Evolutionary conservation across 2,113 vertebrate species (phyloP).

Genomic region (Nibea coibor): DNA sequence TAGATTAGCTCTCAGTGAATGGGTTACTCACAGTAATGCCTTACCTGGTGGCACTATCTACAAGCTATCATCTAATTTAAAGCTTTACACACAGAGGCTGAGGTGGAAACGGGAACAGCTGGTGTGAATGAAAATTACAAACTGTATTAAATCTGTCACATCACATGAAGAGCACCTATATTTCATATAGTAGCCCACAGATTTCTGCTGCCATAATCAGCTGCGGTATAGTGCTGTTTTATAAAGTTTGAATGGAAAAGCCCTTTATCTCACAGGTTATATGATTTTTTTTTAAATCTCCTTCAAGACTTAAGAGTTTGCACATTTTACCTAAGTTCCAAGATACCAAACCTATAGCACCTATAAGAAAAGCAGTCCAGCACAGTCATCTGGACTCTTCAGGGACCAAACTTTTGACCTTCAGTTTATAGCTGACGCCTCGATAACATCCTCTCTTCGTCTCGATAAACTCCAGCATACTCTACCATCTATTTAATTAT

Average conservation of each 20-base stretch:
- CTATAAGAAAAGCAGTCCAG: neutral
- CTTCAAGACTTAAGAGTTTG: neutral
- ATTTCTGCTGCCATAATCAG: conserved; percentile 2
- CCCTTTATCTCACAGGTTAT: neutral
- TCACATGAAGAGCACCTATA: conserved; percentile 7
- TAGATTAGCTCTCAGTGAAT: neutral
- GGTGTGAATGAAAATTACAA: conserved; percentile 17
- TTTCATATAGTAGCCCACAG: neutral
- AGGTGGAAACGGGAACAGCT: conserved; percentile 6
- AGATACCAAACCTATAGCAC: neutral
- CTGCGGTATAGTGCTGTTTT: neutral
- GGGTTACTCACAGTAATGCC: conserved; percentile 1
- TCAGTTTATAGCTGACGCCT: neutral
- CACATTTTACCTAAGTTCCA: neutral
- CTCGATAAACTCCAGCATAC: neutral
- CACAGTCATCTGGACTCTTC: neutral
- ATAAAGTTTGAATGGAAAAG: neutral
- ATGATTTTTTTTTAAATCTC: neutral
- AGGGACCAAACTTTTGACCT: conserved; percentile 17
- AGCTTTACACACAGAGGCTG: neutral
- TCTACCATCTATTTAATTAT: conserved; percentile 2
- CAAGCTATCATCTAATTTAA: conserved; percentile 20
- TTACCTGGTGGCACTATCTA: neutral
- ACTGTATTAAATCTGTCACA: conserved; percentile 20
- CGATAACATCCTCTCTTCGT: conserved; percentile 11